Conservation (phyloP, 2,888 invertebrate genomes). For the Lasioglossum pauxillum region DNA sequence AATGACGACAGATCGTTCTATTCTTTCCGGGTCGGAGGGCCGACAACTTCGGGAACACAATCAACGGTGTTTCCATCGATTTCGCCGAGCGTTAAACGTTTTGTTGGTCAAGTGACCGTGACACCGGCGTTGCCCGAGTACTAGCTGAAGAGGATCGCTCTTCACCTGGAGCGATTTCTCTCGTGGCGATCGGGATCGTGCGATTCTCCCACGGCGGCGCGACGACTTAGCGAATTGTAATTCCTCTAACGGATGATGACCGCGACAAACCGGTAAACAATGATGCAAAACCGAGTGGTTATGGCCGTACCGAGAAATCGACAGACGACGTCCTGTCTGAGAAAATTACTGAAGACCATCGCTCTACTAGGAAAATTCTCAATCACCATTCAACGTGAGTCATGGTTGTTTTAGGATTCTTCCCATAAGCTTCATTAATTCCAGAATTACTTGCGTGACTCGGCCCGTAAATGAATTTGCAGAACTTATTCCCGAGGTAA, state of each 20-base stretch:
- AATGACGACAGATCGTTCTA: conserved; percentile 3
- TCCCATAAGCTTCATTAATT: neutral
- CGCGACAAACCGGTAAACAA: conserved; percentile 69
- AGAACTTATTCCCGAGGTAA: too few species aligned
- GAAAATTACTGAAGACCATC: conserved; percentile 42
- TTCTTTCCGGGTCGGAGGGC: conserved; percentile 13
- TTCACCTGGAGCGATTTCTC: conserved; percentile 59
- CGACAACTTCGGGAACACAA: conserved; percentile 22
- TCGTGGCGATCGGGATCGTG: conserved; percentile 69
- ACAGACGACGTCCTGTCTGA: conserved; percentile 36
- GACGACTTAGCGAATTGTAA: conserved; percentile 53
- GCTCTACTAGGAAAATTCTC: neutral
- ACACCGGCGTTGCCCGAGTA: conserved; percentile 54
- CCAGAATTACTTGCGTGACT: too few species aligned
- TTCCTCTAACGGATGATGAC: conserved; percentile 66
- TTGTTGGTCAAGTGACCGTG: conserved; percentile 68
- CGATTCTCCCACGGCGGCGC: conserved; percentile 76
- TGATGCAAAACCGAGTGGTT: conserved; percentile 62
- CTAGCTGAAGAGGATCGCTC: conserved; percentile 43
- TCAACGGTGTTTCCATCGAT: conserved; percentile 58
- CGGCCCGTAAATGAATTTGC: too few species aligned
- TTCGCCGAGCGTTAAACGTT: conserved; percentile 65
- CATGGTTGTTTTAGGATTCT: neutral
- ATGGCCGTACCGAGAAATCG: conserved; percentile 60
- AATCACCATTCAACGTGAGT: neutral